Evolutionary conservation across 2,113 vertebrate genomes (phyloP).

Genomic region (Emberiza fucata): DNA sequence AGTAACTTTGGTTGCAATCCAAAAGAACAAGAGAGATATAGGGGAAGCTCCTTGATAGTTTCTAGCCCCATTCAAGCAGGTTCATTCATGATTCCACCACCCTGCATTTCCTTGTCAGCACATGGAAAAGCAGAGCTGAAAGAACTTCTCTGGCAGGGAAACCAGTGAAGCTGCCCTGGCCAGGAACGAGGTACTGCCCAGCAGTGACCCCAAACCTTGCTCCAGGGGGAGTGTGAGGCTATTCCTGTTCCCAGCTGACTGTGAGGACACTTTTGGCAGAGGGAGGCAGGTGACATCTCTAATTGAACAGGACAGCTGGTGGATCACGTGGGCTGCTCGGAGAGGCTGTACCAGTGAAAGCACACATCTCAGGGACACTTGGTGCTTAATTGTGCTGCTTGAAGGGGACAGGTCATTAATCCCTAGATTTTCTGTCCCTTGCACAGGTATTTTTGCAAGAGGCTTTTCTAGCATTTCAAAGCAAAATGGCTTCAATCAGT

Average conservation of each 20-base stretch:
- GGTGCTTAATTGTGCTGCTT: not conserved
- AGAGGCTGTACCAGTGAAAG: conserved; percentile 27
- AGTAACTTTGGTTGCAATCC: not conserved
- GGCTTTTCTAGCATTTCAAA: not conserved
- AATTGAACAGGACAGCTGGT: conserved; percentile 58
- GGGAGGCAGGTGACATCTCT: conserved; percentile 22
- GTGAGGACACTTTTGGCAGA: conserved; percentile 27
- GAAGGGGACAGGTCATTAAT: not conserved
- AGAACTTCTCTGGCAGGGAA: not conserved
- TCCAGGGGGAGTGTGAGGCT: not conserved
- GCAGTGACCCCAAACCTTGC: not conserved
- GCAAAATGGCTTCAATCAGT: not conserved
- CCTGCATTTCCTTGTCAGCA: not conserved
- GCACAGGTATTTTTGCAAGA: not conserved
- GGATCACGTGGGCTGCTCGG: conserved; percentile 37
- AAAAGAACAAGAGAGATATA: not conserved
- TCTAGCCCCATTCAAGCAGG: not conserved
- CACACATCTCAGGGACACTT: not conserved
- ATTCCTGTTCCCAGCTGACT: not conserved
- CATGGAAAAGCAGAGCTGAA: not conserved
- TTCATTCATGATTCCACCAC: not conserved
- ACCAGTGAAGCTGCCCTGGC: not conserved
- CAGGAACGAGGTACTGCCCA: not conserved
- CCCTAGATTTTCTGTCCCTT: not conserved
- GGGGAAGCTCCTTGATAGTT: not conserved